Conservation (phyloP, 2,113 vertebrate genomes). For the Campylomormyrus numenius region DNA sequence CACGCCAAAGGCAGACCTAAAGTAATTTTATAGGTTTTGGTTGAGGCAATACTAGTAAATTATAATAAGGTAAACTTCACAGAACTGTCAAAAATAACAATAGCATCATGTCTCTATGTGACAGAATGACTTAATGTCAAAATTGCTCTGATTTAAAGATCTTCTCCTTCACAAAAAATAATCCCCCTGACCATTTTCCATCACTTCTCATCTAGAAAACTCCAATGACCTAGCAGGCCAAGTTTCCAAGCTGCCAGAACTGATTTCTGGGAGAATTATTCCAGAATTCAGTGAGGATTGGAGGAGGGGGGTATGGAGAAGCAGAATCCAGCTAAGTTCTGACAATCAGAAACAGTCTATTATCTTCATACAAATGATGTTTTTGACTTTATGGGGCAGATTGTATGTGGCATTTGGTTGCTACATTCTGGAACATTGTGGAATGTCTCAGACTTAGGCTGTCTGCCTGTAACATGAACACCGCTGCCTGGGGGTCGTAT, state of each 20-base stretch:
- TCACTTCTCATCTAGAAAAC: background rate
- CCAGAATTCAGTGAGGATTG: background rate
- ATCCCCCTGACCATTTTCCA: background rate
- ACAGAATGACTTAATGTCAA: background rate
- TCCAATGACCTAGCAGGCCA: background rate
- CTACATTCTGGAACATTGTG: background rate
- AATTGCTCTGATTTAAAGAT: background rate
- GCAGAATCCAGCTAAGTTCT: background rate
- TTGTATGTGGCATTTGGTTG: background rate
- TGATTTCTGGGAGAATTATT: background rate
- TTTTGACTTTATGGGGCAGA: background rate
- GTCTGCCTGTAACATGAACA: background rate
- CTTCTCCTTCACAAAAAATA: background rate
- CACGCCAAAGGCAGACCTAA: background rate
- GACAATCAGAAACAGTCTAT: background rate
- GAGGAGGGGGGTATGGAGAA: background rate
- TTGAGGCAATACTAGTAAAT: background rate
- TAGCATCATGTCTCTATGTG: background rate
- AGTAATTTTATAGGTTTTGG: background rate
- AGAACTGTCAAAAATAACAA: background rate
- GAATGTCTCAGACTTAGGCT: background rate
- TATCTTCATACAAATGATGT: background rate
- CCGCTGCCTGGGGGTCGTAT: background rate
- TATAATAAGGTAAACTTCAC: background rate
- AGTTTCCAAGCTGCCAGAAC: background rate